A percentile compares a stretch with the other conserved stretches of the same genome.
Evolutionary conservation across 2,113 vertebrate genomes (phyloP).

Genomic region (Martes martes): DNA sequence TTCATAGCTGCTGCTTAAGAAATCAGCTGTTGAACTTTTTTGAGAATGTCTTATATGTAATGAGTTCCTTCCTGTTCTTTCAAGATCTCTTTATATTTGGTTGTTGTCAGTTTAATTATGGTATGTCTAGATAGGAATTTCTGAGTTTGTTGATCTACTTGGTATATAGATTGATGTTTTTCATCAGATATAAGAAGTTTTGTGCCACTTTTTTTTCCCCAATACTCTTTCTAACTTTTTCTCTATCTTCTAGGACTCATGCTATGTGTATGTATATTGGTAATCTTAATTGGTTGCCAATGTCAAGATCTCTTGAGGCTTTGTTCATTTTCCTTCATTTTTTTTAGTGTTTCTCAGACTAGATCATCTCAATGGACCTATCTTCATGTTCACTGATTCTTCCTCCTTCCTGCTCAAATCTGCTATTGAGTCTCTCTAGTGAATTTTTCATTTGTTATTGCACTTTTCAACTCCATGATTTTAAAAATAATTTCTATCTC

Average conservation of each 20-base stretch:
- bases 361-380: background rate
- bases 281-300: background rate
- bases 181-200: background rate
- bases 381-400: background rate
- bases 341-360: background rate
- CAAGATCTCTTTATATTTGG: background rate
- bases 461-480: background rate
- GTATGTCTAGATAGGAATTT: background rate
- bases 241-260: background rate
- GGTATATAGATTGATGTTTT: background rate
- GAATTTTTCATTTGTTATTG: background rate
- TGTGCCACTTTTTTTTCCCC: background rate
- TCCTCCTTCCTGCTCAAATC: background rate
- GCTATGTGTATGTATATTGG: background rate
- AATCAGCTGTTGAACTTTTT: background rate
- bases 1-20: background rate
- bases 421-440: background rate
- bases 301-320: background rate
- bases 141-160: background rate
- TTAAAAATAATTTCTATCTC: background rate
- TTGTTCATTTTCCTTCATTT: background rate
- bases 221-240: background rate
- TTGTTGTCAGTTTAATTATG: background rate
- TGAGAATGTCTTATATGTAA: background rate
- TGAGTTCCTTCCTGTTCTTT: background rate